Evolutionary conservation across 1,140 invertebrate genomes (phyloP).

Genomic region (Zaprionus kolodkinae): DNA sequence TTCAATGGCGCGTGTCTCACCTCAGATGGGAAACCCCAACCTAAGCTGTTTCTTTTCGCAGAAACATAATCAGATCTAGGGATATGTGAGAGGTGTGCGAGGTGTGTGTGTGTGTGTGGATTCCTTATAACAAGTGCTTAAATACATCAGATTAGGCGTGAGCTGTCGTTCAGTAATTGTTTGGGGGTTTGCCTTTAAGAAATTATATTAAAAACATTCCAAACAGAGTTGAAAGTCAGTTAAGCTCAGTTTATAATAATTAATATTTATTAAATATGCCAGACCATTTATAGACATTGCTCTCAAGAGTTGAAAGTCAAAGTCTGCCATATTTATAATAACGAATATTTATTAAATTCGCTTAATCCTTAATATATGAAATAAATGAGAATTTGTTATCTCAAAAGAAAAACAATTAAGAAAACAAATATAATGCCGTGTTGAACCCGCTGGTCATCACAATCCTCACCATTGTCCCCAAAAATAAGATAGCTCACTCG

Average conservation of each 20-base stretch:
- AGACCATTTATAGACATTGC: neutral
- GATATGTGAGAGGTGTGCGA: neutral
- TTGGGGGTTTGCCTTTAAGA: neutral
- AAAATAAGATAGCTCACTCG: neutral
- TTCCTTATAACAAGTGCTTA: conserved; percentile 17
- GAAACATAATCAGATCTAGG: neutral
- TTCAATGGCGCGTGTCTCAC: conserved; percentile 33
- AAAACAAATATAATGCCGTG: neutral
- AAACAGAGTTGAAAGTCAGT: neutral
- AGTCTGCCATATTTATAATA: neutral
- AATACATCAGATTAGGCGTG: conserved; percentile 20
- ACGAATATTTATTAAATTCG: no score
- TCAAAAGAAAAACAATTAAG: neutral
- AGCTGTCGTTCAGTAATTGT: conserved; percentile 7
- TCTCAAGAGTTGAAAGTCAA: neutral
- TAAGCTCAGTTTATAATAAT: no score
- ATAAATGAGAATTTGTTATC: no score
- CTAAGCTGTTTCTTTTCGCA: conserved; percentile 32
- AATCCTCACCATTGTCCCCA: neutral
- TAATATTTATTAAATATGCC: no score
- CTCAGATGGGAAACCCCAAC: conserved; percentile 2
- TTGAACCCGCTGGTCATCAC: neutral
- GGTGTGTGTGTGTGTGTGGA: neutral
- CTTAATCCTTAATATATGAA: no score
- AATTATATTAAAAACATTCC: neutral